Evolutionary conservation across 2,113 vertebrate genomes (phyloP).

Genomic region (Lepidiolamprologus cunningtoni): DNA sequence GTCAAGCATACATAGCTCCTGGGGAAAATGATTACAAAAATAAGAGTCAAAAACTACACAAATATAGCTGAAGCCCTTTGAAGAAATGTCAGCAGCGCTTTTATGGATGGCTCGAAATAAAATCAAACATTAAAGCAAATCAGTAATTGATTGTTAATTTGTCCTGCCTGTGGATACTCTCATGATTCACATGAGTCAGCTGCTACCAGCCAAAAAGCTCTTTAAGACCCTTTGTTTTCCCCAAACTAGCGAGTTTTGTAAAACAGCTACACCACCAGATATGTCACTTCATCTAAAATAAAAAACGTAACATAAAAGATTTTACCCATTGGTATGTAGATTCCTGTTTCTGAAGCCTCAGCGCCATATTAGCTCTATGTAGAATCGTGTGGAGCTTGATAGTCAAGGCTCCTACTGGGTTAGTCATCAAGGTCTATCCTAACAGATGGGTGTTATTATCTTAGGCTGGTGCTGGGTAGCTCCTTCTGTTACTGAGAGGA

Average conservation of each 20-base stretch:
- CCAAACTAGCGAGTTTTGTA: neutral
- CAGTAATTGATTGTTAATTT: neutral
- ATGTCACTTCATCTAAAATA: neutral
- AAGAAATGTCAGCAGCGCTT: neutral
- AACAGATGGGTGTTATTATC: neutral
- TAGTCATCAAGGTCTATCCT: neutral
- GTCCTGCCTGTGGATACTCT: neutral
- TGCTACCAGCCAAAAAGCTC: neutral
- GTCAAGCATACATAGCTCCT: neutral
- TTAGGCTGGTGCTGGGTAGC: neutral
- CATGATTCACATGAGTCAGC: neutral
- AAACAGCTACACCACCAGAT: neutral
- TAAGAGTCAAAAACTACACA: neutral
- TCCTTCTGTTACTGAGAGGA: neutral
- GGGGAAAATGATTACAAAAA: slow-evolving; percentile 9
- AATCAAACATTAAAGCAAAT: neutral
- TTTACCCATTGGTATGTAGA: neutral
- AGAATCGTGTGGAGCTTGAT: neutral
- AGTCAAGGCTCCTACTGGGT: neutral
- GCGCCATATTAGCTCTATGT: neutral
- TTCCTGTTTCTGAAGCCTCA: neutral
- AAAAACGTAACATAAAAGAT: neutral
- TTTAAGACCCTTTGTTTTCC: neutral
- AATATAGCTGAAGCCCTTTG: neutral
- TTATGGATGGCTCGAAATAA: neutral